These are phyloP conservation scores for Genyomyrus donnyi DNA, from an alignment of 2,113 vertebrate genomes.

Conservation along the genomic window DNA sequence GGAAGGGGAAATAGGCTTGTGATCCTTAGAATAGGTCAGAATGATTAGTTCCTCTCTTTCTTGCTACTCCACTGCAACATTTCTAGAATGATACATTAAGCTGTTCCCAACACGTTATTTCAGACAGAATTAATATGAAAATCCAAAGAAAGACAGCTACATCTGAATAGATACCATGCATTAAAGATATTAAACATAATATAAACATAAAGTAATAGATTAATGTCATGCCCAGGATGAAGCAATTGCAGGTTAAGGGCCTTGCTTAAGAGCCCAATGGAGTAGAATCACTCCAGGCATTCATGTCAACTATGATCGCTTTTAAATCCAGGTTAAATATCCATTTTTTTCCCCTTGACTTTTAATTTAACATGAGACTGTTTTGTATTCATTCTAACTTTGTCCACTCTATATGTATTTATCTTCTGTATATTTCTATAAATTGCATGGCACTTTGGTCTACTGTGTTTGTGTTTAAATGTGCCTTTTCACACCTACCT, in stretches of 20 bases:
- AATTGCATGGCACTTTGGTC: not conserved
- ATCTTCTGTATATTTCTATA: not conserved
- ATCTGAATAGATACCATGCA: not conserved
- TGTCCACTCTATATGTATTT: not conserved
- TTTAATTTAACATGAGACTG: not conserved
- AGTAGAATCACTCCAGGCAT: too few species aligned
- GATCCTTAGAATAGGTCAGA: too few species aligned
- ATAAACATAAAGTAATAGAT: too few species aligned
- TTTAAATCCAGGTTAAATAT: not conserved
- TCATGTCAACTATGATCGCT: not conserved
- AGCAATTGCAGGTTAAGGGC: too few species aligned
- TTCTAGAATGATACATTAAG: not conserved
- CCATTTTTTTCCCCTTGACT: not conserved
- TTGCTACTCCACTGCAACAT: too few species aligned
- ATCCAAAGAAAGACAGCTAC: not conserved
- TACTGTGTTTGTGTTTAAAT: not conserved
- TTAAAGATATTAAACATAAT: not conserved
- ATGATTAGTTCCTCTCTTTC: too few species aligned
- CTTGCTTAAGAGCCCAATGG: too few species aligned
- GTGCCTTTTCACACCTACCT: not conserved
- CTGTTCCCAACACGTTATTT: not conserved
- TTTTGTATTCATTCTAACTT: not conserved
- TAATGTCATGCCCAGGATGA: too few species aligned
- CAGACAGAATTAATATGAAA: not conserved
- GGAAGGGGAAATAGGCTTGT: too few species aligned